Percentiles rank a stretch among this genome's conserved stretches.
Evolutionary conservation across 2,797 vertebrate genomes (phyloP).

Genomic region (Stomatorhinus walkeri): DNA sequence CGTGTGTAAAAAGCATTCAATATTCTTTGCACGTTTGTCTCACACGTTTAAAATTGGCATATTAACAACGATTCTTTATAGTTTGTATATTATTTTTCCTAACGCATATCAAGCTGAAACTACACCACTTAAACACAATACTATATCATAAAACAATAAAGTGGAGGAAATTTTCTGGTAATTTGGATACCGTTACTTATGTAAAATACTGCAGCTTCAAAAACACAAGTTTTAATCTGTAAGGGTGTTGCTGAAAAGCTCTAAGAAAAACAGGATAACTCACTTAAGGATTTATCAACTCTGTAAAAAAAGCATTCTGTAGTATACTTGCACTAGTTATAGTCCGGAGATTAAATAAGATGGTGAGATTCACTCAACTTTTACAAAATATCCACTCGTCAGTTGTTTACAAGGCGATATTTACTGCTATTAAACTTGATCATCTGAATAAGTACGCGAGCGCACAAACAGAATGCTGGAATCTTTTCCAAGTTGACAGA

Average conservation of each 20-base stretch:
- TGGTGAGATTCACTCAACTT: background rate
- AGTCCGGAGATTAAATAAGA: background rate
- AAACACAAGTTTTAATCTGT: background rate
- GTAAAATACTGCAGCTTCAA: background rate
- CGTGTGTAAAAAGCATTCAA: background rate
- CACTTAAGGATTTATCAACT: background rate
- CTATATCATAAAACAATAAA: background rate
- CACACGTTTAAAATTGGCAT: background rate
- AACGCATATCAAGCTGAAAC: background rate
- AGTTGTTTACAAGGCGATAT: background rate
- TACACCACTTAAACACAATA: background rate
- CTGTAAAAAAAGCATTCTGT: background rate
- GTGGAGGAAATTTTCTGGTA: background rate
- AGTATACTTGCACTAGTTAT: background rate
- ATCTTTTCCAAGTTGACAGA: background rate
- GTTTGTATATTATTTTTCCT: background rate
- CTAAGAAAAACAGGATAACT: background rate
- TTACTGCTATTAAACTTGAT: background rate
- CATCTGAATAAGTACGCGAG: background rate
- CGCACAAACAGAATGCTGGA: background rate
- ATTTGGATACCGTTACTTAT: background rate
- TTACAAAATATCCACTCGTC: background rate
- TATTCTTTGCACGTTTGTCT: background rate
- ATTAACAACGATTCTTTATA: background rate
- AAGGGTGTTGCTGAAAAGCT: background rate